Evolutionary conservation across 2,113 vertebrate species (phyloP).

Genomic region (Eolophus roseicapilla): DNA sequence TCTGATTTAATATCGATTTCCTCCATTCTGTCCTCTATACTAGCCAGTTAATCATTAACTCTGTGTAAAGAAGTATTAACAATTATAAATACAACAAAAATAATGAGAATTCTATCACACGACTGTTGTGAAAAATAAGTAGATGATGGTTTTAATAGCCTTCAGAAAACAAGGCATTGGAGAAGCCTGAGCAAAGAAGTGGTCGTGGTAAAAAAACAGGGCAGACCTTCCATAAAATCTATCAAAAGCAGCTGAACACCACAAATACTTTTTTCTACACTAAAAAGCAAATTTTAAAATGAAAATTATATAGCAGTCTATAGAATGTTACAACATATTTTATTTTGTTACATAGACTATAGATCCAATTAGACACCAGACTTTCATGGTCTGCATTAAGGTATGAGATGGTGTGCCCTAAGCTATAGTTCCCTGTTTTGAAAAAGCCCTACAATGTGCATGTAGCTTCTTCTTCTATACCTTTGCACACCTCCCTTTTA

Average conservation of each 20-base stretch:
- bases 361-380: not conserved
- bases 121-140: not conserved
- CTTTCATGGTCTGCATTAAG: not conserved
- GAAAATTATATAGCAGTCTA: not conserved
- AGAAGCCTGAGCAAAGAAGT: not conserved
- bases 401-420: not conserved
- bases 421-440: not conserved
- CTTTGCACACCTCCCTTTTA: not conserved
- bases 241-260: not conserved
- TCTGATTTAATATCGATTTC: conserved; percentile 32
- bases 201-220: not conserved
- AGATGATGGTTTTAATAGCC: not conserved
- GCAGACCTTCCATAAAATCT: not conserved
- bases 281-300: not conserved
- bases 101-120: not conserved
- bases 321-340: not conserved
- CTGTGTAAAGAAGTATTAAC: not conserved
- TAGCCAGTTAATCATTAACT: not conserved
- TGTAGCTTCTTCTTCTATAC: not conserved
- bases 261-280: not conserved
- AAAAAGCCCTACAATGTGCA: not conserved
- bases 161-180: not conserved
- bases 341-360: not conserved
- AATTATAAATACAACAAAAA: not conserved
- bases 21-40: not conserved